Evolutionary conservation across 2,797 vertebrate species (phyloP), one percentile per base, ranked within the genome.

Genomic region (Uromys caudimaculatus): DNA sequence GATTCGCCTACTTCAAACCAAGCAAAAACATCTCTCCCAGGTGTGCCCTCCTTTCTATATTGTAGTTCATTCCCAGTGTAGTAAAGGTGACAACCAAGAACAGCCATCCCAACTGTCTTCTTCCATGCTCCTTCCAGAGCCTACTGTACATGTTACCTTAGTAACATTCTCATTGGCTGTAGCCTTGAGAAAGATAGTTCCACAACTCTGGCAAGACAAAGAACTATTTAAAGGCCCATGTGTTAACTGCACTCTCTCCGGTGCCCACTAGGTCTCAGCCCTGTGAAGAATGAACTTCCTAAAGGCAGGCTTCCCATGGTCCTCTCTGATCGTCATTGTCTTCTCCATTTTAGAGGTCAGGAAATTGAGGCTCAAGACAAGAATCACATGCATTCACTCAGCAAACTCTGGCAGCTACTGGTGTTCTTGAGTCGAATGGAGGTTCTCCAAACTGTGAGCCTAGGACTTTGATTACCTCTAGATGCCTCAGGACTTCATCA

Each of bases 121-220:
- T 24, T 10, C 67, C 44, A 14, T 14, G 1, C 35, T 9, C 41
- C 38, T 52, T 41, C 54, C 56, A 4, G 41, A 47, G 41, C 56
- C 27, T 47, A 50, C 41, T 35, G 13, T 11, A 82, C 10, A 0
- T 3, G 44, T 23, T 23, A 47, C 17, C 32, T 50, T n/a, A 44
- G 29, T 3, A 1, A 19, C 29, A 19, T 21, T 64, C 10, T 17
- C 14, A 29, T 16, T 38, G 0, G 38, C 4, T 56, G 0, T 4
- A 7, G 3, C 84, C 60, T 35, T 52, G 9, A 29, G 1, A 32
- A 29, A 38, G 19, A 32, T 1, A 38, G 52, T 9, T 24, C n/a
- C 21, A 52, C 2, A 16, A n/a, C 27, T 52, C 44, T 23, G 1
- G 23, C 56, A 75, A 38, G n/a, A 7, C 35, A n/a, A 62, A 87